These are phyloP conservation scores for Sorex araneus DNA, from an alignment of 2,113 vertebrate genomes.

Conservation along the genomic window DNA sequence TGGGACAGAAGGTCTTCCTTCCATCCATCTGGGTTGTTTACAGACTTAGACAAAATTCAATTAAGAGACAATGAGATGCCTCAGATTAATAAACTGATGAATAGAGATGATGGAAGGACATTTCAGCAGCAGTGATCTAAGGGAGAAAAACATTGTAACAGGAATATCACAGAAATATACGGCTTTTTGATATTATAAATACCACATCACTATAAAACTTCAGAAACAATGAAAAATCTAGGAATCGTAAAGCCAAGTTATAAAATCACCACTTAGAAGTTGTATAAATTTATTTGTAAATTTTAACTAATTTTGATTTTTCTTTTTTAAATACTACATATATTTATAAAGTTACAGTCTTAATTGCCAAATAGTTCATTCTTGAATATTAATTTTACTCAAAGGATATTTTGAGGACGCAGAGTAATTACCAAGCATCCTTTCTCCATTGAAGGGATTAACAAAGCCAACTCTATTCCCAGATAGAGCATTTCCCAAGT, in stretches of 20 bases:
- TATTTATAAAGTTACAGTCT: slow-evolving; percentile 57
- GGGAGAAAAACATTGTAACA: slow-evolving; percentile 5
- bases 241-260: neutral
- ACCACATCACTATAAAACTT: slow-evolving; percentile 43
- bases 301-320: slow-evolving; percentile 62
- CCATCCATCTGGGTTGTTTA: too few relatives aligned
- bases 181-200: neutral
- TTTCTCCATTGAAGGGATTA: too few relatives aligned
- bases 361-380: slow-evolving; percentile 49
- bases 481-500: neutral
- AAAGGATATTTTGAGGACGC: slow-evolving; percentile 62
- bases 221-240: slow-evolving; percentile 42
- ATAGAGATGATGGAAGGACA: neutral
- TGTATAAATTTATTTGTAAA: too few relatives aligned
- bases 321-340: slow-evolving; percentile 59
- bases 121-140: neutral
- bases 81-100: neutral
- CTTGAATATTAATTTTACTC: slow-evolving; percentile 65
- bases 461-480: neutral
- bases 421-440: slow-evolving; percentile 15
- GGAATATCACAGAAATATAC: neutral
- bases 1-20: too few relatives aligned
- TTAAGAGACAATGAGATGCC: slow-evolving; percentile 3
- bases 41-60: slow-evolving; percentile 21
- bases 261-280: neutral